Conservation (phyloP, 1,140 invertebrate genomes). For the Bombyx mandarina region DNA sequence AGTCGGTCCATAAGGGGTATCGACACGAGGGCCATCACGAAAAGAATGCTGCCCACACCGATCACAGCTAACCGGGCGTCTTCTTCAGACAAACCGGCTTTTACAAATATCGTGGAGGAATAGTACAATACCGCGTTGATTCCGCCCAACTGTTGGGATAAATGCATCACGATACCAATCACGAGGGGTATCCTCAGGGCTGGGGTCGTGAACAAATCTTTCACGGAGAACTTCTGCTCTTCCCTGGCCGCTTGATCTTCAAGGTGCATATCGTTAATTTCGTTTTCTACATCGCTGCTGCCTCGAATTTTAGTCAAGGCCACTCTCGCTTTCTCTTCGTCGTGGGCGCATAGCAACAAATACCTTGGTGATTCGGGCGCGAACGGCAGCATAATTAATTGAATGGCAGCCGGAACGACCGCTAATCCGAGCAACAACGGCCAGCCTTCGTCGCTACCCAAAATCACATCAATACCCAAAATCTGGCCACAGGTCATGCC, state of each 20-base stretch:
- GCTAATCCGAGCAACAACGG: constrained; percentile 86
- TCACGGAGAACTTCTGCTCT: constrained; percentile 86
- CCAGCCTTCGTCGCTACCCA: constrained; percentile 89
- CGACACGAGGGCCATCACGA: constrained; percentile 92
- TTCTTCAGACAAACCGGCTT: constrained; percentile 83
- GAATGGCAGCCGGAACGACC: constrained; percentile 84
- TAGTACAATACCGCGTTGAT: constrained; percentile 97
- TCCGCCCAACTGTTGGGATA: constrained; percentile 95
- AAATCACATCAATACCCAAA: constrained; percentile 86
- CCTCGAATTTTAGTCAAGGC: constrained; percentile 49
- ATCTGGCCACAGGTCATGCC: constrained; percentile 89
- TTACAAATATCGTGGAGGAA: constrained; percentile 87
- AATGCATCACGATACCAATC: constrained; percentile 94
- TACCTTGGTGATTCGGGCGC: constrained; percentile 87
- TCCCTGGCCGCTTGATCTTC: constrained; percentile 87
- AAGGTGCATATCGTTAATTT: constrained; percentile 91
- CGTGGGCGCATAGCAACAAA: constrained; percentile 86
- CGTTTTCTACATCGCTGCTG: constrained; percentile 79
- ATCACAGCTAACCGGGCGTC: constrained; percentile 89
- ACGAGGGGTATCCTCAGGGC: constrained; percentile 85
- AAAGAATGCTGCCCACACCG: constrained; percentile 94
- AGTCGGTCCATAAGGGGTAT: constrained; percentile 94
- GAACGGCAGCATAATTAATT: constrained; percentile 86
- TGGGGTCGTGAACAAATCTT: constrained; percentile 83
- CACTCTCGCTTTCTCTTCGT: constrained; percentile 87